A percentile compares a stretch with the other conserved stretches of the same genome.
phyloP scores from a whole-genome alignment of 2,888 invertebrate species.

The Eilema sororculum region DNA sequence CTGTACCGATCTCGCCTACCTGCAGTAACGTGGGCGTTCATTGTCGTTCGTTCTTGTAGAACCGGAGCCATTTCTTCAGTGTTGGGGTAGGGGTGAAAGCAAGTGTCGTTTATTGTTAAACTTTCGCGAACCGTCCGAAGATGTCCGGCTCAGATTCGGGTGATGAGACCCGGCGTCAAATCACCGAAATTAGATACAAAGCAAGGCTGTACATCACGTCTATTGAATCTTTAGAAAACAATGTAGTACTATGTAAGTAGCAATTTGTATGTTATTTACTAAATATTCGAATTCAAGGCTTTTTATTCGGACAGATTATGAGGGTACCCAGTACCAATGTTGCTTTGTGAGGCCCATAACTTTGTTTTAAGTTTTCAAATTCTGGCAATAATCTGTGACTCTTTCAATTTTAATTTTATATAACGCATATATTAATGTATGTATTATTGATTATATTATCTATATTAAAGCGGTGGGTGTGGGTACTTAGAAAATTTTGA shows the following conservation, averaged over 20 bases:
- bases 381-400: neutral
- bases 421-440: neutral
- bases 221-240: neutral
- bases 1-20: neutral
- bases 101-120: neutral
- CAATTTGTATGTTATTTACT: neutral
- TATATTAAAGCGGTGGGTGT: no score
- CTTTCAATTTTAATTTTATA: neutral
- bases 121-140: neutral
- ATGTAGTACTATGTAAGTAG: neutral
- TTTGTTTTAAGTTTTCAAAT: neutral
- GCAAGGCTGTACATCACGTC: neutral
- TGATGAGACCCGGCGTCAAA: neutral
- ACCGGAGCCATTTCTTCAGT: neutral
- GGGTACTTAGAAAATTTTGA: no score
- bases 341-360: neutral
- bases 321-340: neutral
- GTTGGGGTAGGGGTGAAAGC: neutral
- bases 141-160: neutral
- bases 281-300: neutral
- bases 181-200: neutral
- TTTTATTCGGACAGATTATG: neutral
- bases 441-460: no score
- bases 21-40: neutral
- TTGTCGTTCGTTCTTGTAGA: neutral